These are phyloP conservation scores for Apistogramma diplotaenia DNA, from an alignment of 2,113 vertebrate species.

Conservation along the genomic window DNA sequence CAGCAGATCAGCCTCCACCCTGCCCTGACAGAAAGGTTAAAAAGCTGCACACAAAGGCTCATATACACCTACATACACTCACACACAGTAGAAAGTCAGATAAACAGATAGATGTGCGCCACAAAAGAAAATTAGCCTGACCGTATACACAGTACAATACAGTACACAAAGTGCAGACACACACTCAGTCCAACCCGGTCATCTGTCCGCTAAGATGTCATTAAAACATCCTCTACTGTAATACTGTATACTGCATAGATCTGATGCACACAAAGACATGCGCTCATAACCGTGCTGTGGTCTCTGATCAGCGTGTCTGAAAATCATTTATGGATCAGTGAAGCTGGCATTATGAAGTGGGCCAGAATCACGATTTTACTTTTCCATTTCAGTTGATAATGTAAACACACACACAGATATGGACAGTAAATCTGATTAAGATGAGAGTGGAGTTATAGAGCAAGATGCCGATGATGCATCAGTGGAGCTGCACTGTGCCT, in stretches of 20 bases:
- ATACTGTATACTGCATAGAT: constrained; percentile 3
- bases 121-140: neutral
- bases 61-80: neutral
- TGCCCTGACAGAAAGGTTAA: constrained; percentile 22
- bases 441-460: neutral
- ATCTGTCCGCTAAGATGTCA: neutral
- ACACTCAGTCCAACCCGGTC: fast-evolving
- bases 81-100: neutral
- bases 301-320: neutral
- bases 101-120: neutral
- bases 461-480: neutral
- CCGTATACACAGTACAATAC: neutral
- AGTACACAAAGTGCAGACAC: neutral
- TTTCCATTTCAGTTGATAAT: neutral
- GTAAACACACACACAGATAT: neutral
- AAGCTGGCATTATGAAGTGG: constrained; percentile 6
- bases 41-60: constrained; percentile 15
- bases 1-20: constrained; percentile 24
- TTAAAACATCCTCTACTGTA: constrained; percentile 17
- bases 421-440: neutral
- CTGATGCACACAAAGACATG: neutral
- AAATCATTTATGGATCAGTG: constrained; percentile 42
- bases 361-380: neutral
- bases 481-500: neutral
- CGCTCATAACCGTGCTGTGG: neutral